Evolutionary conservation across 2,888 invertebrate species (phyloP).

Genomic region (Chloroclysta siterata): DNA sequence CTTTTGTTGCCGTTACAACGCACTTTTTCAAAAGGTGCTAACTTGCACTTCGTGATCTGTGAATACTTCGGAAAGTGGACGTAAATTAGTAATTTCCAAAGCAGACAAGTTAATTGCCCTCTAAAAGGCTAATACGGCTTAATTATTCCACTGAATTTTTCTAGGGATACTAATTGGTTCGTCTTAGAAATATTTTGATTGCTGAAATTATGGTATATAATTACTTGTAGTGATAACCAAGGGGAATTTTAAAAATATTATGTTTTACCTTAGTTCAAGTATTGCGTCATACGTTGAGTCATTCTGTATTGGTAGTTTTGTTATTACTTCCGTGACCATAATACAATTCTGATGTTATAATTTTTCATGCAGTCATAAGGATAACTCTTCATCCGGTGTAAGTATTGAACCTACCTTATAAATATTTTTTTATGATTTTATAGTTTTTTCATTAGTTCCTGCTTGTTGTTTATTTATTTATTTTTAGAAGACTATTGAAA

Average conservation of each 20-base stretch:
- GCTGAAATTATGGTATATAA: slow-evolving; percentile 32
- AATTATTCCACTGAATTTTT: slow-evolving; percentile 43
- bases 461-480: background rate
- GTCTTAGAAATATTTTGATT: slow-evolving; percentile 40
- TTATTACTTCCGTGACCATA: background rate
- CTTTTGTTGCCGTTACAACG: slow-evolving; percentile 45
- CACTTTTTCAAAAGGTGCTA: slow-evolving; percentile 71
- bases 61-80: slow-evolving; percentile 65
- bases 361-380: slow-evolving; percentile 36
- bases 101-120: slow-evolving; percentile 55
- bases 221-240: slow-evolving; percentile 9
- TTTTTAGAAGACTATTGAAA: background rate
- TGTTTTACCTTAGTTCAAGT: background rate
- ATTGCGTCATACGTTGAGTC: slow-evolving; percentile 10
- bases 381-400: slow-evolving; percentile 26
- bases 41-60: slow-evolving; percentile 73
- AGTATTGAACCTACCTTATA: slow-evolving; percentile 20
- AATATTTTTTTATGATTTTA: background rate
- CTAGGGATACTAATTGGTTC: slow-evolving; percentile 41
- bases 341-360: slow-evolving; percentile 7
- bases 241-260: background rate
- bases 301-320: background rate
- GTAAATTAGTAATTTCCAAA: slow-evolving; percentile 71
- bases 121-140: slow-evolving; percentile 43
- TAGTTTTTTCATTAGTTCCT: background rate